These are phyloP conservation scores for Drosophila picticornis DNA, from an alignment of 2,888 invertebrate species.

Conservation along the genomic window DNA sequence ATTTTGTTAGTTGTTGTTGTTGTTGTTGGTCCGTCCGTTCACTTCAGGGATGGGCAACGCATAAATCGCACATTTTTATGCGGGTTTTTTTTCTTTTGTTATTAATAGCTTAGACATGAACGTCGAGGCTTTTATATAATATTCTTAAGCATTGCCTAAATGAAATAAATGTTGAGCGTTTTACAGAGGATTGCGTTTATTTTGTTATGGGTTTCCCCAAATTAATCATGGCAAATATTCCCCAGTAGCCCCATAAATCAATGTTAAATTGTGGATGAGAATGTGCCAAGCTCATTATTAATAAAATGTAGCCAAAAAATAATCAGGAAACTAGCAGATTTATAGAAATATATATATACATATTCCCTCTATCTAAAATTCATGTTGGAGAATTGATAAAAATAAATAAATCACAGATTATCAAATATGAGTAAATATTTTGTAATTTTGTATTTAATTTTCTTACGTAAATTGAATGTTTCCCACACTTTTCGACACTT, in stretches of 20 bases:
- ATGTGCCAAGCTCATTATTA: background rate
- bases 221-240: background rate
- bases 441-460: background rate
- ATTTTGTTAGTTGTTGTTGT: constrained; percentile 5
- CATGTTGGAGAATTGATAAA: background rate
- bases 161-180: background rate
- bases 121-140: background rate
- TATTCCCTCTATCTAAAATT: background rate
- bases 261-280: background rate
- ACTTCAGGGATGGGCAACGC: constrained; percentile 40
- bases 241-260: background rate
- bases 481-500: background rate
- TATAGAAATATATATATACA: background rate
- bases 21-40: constrained; percentile 33
- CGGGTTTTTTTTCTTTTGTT: background rate
- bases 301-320: background rate
- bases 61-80: constrained; percentile 1
- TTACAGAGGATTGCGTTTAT: background rate
- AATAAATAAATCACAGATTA: background rate
- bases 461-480: too few relatives aligned
- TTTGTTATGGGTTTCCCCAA: background rate
- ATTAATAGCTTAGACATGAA: background rate
- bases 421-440: background rate
- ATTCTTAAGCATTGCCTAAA: background rate
- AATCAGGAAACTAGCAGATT: background rate